Evolutionary conservation across 2,797 vertebrate species (phyloP), one percentile per base, ranked within the genome.

Genomic region (Anolis apletophallus): DNA sequence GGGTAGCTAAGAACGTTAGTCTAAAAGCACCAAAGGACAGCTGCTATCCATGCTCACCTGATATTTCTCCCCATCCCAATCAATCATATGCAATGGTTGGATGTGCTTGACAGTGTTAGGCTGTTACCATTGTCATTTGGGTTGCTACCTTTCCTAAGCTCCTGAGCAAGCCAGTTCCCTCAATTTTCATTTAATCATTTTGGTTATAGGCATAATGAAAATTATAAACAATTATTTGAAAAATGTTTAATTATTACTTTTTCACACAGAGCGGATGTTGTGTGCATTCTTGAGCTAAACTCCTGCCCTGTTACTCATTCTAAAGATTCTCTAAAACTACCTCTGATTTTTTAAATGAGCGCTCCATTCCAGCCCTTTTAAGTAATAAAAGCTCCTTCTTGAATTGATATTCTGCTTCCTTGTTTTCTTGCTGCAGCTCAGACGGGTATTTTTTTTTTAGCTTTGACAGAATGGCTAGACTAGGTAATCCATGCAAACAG

Each of bases 401-500:
- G 29, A 88, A 75, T 59, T 96, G 94, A 92, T 92, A 93, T 94
- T 95, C 95, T 91, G 91, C 88, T 91, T 91, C 86, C 91, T 94
- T 94, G 92, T 95, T 94, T 93, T 87, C 92, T 94, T 89, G 74
- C 91, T 93, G 84, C 85, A 67, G 89, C 91, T 94, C 96, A 97
- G 96, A 97, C 96, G 91, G 94, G 50, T 50, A 29, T 46, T 72
- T 36, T 92, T 94, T 95, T 96, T 93, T 21, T 93, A 95, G 94
- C 94, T 91, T 96, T 94, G 95, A 95, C 95, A 96, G 95, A 94
- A 94, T 52, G 96, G 96, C 96, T 96, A 97, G 96, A 97, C 96
- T 95, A 95, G 93, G 96, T 96, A 97, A 97, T 97, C 96, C 96
- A 93, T 88, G 0, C 93, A 95, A 96, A 95, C 96, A 97, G 96